These are phyloP conservation scores for Polyergus mexicanus DNA, from an alignment of 1,140 invertebrate genomes.

Conservation along the genomic window DNA sequence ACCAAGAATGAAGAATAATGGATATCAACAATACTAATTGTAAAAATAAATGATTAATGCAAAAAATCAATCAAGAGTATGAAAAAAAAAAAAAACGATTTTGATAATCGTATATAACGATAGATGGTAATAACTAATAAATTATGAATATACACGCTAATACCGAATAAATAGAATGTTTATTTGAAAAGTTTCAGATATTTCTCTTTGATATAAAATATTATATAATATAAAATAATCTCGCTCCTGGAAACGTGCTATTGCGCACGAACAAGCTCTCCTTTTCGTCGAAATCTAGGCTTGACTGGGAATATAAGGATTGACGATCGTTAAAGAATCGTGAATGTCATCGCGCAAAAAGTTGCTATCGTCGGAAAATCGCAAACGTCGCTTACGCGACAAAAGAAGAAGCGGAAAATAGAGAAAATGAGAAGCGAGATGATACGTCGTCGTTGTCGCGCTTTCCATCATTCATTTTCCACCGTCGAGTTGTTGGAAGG, in stretches of 20 bases:
- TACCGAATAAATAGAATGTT: background rate
- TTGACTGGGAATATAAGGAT: no score
- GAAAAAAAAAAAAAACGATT: conserved; percentile 4
- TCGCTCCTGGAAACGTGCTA: no score
- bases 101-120: background rate
- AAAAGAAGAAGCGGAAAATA: conserved; percentile 17
- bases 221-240: no score
- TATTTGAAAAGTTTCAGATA: background rate
- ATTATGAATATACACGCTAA: background rate
- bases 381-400: background rate
- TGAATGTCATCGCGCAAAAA: background rate
- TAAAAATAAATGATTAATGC: background rate
- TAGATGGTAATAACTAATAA: background rate
- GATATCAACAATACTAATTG: background rate
- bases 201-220: background rate
- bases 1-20: background rate
- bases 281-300: no score
- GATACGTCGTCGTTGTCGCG: background rate
- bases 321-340: conserved; percentile 52
- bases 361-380: background rate
- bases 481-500: background rate
- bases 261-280: no score
- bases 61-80: background rate
- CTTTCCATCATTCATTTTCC: background rate
- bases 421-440: background rate